Conservation (phyloP, 2,888 invertebrate species). For the Sminthurides aquaticus region DNA sequence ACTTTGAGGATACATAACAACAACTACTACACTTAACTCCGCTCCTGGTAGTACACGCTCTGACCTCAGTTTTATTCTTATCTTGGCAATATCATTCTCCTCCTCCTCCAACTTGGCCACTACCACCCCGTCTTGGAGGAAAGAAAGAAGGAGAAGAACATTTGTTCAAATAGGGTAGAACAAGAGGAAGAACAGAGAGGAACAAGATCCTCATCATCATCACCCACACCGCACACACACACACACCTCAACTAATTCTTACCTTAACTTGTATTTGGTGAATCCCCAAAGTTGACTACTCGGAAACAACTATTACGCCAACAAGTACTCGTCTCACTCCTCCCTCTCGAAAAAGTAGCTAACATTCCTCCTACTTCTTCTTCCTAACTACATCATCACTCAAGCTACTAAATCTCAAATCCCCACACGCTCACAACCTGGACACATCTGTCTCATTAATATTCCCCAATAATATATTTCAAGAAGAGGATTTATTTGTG, state of each 20-base stretch:
- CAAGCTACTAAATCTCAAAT: neutral
- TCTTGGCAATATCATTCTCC: neutral
- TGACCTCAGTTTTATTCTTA: conserved; percentile 5
- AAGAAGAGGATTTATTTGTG: too few relatives aligned
- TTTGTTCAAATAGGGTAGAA: neutral
- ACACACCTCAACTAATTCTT: conserved; percentile 6
- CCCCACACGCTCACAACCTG: neutral
- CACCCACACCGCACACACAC: conserved; percentile 5
- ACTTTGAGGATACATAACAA: too few relatives aligned
- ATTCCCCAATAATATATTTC: neutral
- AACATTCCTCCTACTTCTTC: too few relatives aligned
- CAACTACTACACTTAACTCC: conserved; percentile 7
- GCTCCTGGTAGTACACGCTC: neutral
- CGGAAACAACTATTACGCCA: too few relatives aligned
- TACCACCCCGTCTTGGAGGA: neutral
- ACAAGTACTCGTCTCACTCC: too few relatives aligned
- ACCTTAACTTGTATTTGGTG: too few relatives aligned
- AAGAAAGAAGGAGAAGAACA: neutral
- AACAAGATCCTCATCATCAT: neutral
- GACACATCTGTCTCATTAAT: neutral
- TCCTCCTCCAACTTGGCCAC: neutral
- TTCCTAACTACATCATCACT: neutral
- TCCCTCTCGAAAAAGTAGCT: too few relatives aligned
- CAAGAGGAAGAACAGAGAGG: neutral
- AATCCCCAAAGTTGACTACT: too few relatives aligned